Evolutionary conservation across 2,888 invertebrate species (phyloP).

Genomic region (Hoplodrina blanda): DNA sequence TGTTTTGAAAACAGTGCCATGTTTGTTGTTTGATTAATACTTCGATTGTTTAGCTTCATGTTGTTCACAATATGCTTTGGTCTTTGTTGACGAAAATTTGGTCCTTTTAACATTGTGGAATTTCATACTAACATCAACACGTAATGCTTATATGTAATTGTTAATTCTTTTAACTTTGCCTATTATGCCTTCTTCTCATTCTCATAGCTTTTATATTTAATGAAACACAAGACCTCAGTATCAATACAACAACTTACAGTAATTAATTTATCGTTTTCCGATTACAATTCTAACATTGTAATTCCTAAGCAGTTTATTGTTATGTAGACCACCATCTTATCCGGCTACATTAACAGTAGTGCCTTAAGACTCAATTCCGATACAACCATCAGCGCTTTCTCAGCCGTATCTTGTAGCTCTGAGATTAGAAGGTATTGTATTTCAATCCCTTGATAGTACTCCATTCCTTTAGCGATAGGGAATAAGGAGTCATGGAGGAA

Average conservation of each 20-base stretch:
- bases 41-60: conserved; percentile 33
- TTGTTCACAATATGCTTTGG: conserved; percentile 7
- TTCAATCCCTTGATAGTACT: conserved; percentile 45
- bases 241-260: conserved; percentile 20
- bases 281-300: conserved; percentile 36
- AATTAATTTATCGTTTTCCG: conserved; percentile 41
- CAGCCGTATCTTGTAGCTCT: conserved; percentile 36
- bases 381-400: conserved; percentile 38
- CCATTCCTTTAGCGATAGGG: conserved; percentile 11
- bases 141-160: neutral
- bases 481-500: conserved; percentile 2
- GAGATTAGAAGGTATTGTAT: conserved; percentile 50
- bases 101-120: neutral
- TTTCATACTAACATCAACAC: neutral
- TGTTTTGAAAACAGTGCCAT: conserved; percentile 51
- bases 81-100: conserved; percentile 14
- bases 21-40: conserved; percentile 51
- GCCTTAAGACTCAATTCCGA: conserved; percentile 12
- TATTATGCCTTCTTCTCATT: neutral
- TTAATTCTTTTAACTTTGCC: neutral
- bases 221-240: neutral
- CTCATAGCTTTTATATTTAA: neutral
- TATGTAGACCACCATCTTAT: conserved; percentile 40
- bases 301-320: conserved; percentile 47
- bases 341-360: conserved; percentile 50